Percentiles rank a stretch among this genome's conserved stretches.
Evolutionary conservation across 2,888 invertebrate species (phyloP).

Genomic region (Meghimatium bilineatum): DNA sequence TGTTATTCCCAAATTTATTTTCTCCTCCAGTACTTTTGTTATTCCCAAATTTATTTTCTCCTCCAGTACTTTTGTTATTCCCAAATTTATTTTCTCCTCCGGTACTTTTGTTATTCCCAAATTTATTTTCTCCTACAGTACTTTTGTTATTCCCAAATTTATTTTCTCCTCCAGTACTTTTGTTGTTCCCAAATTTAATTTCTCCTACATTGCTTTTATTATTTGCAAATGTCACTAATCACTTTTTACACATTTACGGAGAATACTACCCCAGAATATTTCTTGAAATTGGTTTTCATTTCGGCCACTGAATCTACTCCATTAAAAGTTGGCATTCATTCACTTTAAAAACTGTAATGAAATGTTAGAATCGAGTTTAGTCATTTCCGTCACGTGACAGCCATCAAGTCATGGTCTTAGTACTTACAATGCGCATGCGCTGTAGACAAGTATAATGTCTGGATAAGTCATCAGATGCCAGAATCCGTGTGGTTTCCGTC

Average conservation of each 20-base stretch:
- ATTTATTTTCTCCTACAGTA: too few relatives aligned
- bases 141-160: too few relatives aligned
- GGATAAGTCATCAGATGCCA: constrained; percentile 35
- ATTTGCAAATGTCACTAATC: background rate
- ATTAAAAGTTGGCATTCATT: background rate
- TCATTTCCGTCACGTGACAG: constrained; percentile 28
- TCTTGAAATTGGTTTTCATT: background rate
- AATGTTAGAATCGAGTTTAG: background rate
- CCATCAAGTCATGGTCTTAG: constrained; percentile 31
- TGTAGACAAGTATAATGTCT: constrained; percentile 17
- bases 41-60: too few relatives aligned
- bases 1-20: too few relatives aligned
- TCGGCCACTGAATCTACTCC: background rate
- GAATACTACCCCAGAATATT: background rate
- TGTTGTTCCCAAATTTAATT: too few relatives aligned
- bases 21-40: too few relatives aligned
- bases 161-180: too few relatives aligned
- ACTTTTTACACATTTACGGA: background rate
- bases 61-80: too few relatives aligned
- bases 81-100: too few relatives aligned
- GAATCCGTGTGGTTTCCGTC: constrained; percentile 9
- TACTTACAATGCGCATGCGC: constrained; percentile 22
- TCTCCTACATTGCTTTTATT: too few relatives aligned
- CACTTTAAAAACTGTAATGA: constrained; percentile 6
- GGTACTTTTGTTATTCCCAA: too few relatives aligned